Conservation (phyloP, 2,888 invertebrate species). For the Venustoraphidia nigricollis region DNA sequence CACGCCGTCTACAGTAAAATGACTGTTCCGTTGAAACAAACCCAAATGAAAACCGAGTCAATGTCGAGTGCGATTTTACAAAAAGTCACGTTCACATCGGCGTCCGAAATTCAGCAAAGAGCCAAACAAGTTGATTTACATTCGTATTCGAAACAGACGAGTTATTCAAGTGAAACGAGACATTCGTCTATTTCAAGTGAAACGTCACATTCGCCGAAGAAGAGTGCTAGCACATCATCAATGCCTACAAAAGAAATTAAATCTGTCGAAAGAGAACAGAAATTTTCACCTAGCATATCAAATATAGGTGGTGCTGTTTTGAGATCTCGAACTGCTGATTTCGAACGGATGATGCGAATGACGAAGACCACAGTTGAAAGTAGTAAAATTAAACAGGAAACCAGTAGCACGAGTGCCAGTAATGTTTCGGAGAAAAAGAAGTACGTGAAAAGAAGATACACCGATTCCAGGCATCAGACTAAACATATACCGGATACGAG, state of each 20-base stretch:
- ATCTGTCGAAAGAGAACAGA: constrained; percentile 22
- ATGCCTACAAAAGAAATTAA: constrained; percentile 11
- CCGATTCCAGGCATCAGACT: constrained; percentile 41
- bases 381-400: constrained; percentile 29
- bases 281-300: constrained; percentile 39
- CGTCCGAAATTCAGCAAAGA: constrained; percentile 36
- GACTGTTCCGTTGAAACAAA: constrained; percentile 9
- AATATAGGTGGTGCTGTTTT: constrained; percentile 50
- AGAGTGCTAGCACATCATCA: constrained; percentile 15
- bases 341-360: constrained; percentile 38
- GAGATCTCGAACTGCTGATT: constrained; percentile 49
- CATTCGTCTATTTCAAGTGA: constrained; percentile 8
- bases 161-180: constrained; percentile 17
- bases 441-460: constrained; percentile 41
- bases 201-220: constrained; percentile 17
- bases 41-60: constrained; percentile 18
- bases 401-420: constrained; percentile 18
- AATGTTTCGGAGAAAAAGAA: constrained; percentile 35
- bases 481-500: constrained; percentile 39
- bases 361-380: constrained; percentile 30
- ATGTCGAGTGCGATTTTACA: constrained; percentile 28
- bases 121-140: constrained; percentile 11
- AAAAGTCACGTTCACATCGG: constrained; percentile 44
- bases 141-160: constrained; percentile 18
- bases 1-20: constrained; percentile 8